phyloP scores from a whole-genome alignment of 2,113 vertebrate species.

The Arizona elegans region DNA sequence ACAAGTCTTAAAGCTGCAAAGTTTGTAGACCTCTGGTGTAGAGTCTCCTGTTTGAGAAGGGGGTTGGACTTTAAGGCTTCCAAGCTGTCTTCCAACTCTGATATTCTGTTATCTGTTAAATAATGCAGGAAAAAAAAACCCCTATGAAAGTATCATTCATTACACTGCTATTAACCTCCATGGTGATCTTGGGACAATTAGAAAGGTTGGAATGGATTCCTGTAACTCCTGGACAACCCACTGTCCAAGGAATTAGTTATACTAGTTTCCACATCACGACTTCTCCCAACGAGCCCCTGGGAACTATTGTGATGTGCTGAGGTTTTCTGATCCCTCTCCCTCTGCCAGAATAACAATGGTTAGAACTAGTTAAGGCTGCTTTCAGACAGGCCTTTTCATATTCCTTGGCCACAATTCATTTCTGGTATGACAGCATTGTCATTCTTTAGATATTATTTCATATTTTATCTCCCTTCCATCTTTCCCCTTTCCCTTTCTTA shows the following conservation, averaged over 20 bases:
- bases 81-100: no score
- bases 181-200: not conserved
- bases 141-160: not conserved
- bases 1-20: no score
- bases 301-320: not conserved
- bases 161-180: not conserved
- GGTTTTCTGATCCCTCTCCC: not conserved
- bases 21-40: no score
- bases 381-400: not conserved
- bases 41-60: no score
- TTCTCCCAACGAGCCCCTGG: not conserved
- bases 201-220: not conserved
- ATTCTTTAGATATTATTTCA: not conserved
- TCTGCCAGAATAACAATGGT: not conserved
- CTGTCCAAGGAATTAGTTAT: not conserved
- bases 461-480: not conserved
- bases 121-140: not conserved
- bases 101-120: not conserved
- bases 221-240: not conserved
- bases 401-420: not conserved
- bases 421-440: not conserved
- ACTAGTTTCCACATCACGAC: not conserved
- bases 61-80: not conserved
- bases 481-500: not conserved
- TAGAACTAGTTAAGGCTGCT: conserved; percentile 5